Evolutionary conservation across 2,888 invertebrate species (phyloP), one percentile per base, ranked within the genome.

Genomic region (Synergus umbraculus): DNA sequence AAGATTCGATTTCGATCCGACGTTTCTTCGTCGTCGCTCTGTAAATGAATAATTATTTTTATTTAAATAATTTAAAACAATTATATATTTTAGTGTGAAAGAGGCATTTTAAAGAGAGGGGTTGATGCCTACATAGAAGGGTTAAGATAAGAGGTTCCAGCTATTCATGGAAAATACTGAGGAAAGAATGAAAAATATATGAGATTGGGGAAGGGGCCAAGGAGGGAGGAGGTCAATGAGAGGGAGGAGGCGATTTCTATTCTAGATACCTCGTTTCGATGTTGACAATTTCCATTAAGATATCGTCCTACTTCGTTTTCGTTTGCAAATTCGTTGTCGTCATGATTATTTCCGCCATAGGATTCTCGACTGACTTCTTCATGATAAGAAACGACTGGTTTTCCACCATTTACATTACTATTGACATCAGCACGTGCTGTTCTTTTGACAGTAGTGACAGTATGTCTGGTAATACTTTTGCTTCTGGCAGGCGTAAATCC

Each of bases 341-440:
- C 86, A 79, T 91, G 91, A 80, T 89, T 90, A 76, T 91, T 88
- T 78, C 91, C 90, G 80, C 91, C 92, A 67, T 90, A 90, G 82
- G 92, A 91, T 81, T 91, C 88, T 46, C 89, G 89, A 29, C 87
- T 88, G 49, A 92, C 86, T 13, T 91, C 88, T 85, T 93, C 92
- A 78, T 90, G 90, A 85, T 92, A 91, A 78, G 90, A 90, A 58
- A 92, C 88, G n/a, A 91, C 80, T 18, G 92, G 90, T 85, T 92
- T 93, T 44, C 91, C 92, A 78, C 88, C 92, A 86, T 89, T 91
- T 67, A 92, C 82, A 79, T 92, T 91, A 83, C 89, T 92, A 82
- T 92, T 91, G 83, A 88, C 91, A 82, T 91, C 92, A 77, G 92
- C 90, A 64, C 91, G 89, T 18, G 91, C 90, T 67, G 91, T 89